Evolutionary conservation across 1,140 invertebrate species (phyloP).

Genomic region (Drosophila grimshawi): DNA sequence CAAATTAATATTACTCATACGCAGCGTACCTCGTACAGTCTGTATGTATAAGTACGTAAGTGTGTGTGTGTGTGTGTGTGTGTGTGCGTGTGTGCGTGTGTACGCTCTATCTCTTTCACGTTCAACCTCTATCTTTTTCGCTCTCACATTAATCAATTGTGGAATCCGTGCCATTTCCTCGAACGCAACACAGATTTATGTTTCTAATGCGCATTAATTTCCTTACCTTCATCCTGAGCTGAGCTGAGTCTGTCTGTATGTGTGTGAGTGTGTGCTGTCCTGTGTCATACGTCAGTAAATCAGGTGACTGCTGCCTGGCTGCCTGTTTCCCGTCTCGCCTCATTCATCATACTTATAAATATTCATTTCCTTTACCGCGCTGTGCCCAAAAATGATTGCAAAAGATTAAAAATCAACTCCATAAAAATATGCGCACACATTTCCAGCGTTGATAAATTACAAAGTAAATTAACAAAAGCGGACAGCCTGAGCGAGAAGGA

Average conservation of each 20-base stretch:
- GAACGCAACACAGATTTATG: conserved; percentile 73
- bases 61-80: conserved; percentile 27
- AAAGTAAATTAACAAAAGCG: conserved; percentile 71
- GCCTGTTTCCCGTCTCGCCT: conserved; percentile 54
- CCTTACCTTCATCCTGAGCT: conserved; percentile 76
- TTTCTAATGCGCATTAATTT: conserved; percentile 82
- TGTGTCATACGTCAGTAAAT: conserved; percentile 75
- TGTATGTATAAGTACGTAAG: conserved; percentile 23
- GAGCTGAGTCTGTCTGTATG: conserved; percentile 20
- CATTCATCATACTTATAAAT: conserved; percentile 84
- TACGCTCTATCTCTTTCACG: neutral
- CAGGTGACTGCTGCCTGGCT: conserved; percentile 70
- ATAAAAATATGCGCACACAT: conserved; percentile 61
- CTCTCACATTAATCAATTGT: conserved; percentile 63
- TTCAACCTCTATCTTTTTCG: conserved; percentile 2
- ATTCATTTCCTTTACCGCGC: conserved; percentile 73
- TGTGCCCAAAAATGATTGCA: conserved; percentile 66
- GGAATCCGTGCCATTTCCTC: conserved; percentile 71
- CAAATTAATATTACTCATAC: conserved; percentile 82
- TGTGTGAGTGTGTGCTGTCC: conserved; percentile 12
- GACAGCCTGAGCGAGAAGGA: neutral
- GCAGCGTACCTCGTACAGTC: conserved; percentile 43
- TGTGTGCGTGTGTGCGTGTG: conserved; percentile 4
- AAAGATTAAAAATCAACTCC: conserved; percentile 84
- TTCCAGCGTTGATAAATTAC: conserved; percentile 74